Evolutionary conservation across 2,888 invertebrate species (phyloP).

Genomic region (Drosophila ezoana): DNA sequence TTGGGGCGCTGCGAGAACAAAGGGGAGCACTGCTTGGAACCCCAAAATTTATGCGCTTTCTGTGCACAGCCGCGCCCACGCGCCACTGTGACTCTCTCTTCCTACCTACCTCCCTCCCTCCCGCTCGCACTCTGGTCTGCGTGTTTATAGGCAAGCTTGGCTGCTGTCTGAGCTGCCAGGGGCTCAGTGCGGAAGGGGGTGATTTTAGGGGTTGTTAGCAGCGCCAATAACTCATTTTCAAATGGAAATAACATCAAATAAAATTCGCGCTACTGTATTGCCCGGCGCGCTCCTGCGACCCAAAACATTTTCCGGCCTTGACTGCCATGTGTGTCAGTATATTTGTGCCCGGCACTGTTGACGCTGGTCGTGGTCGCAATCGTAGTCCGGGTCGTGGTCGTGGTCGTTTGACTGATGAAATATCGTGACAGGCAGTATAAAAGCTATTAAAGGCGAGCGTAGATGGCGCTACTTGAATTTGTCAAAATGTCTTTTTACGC

Average conservation of each 20-base stretch:
- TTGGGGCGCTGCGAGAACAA: slow-evolving; percentile 10
- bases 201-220: slow-evolving; percentile 70
- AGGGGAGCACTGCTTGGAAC: slow-evolving; percentile 60
- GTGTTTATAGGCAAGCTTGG: slow-evolving; percentile 10
- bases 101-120: too few species aligned
- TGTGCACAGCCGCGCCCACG: slow-evolving; percentile 56
- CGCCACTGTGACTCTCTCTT: neutral
- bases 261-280: slow-evolving; percentile 73
- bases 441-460: slow-evolving; percentile 81
- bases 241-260: slow-evolving; percentile 80
- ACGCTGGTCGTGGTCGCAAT: slow-evolving; percentile 34
- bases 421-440: slow-evolving; percentile 82
- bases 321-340: slow-evolving; percentile 63
- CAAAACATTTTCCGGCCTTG: slow-evolving; percentile 61
- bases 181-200: slow-evolving; percentile 10
- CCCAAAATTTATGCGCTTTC: slow-evolving; percentile 70
- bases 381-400: slow-evolving; percentile 18
- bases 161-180: neutral
- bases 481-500: slow-evolving; percentile 82
- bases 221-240: slow-evolving; percentile 81
- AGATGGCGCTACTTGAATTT: slow-evolving; percentile 83
- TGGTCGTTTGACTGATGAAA: slow-evolving; percentile 79
- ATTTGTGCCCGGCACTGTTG: slow-evolving; percentile 37
- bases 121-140: slow-evolving; percentile 27
- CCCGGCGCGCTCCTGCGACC: slow-evolving; percentile 32